A percentile compares a stretch with the other conserved stretches of the same genome.
phyloP scores from a whole-genome alignment of 2,797 vertebrate genomes.

The Microtus agrestis region DNA sequence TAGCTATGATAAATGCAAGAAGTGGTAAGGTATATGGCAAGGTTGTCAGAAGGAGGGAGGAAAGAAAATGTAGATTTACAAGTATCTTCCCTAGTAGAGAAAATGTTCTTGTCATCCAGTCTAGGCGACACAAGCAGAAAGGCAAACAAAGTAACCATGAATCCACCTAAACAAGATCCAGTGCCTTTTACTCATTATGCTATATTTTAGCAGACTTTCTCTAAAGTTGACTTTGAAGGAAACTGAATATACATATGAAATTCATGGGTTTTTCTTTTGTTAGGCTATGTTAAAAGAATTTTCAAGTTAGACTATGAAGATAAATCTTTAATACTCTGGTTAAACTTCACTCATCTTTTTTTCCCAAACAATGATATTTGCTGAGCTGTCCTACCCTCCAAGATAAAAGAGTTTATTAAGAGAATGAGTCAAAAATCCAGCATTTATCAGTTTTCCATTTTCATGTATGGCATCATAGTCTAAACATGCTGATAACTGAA shows the following conservation, averaged over 20 bases:
- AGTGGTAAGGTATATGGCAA: constrained; percentile 81
- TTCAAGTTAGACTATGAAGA: neutral
- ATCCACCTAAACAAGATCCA: constrained; percentile 85
- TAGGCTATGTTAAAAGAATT: neutral
- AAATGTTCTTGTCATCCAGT: constrained; percentile 82
- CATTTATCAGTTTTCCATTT: constrained; percentile 26
- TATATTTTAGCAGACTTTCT: constrained; percentile 81
- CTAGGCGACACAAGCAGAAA: constrained; percentile 87
- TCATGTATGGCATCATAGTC: neutral
- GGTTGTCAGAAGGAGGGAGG: constrained; percentile 69
- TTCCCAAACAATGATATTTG: neutral
- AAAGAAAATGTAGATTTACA: constrained; percentile 84
- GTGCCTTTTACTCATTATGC: constrained; percentile 80
- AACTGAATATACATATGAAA: neutral
- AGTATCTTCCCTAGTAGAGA: constrained; percentile 78
- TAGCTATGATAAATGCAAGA: constrained; percentile 77
- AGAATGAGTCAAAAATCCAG: neutral
- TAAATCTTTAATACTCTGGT: neutral
- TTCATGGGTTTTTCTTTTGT: neutral
- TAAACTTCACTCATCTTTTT: neutral
- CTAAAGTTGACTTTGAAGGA: constrained; percentile 29
- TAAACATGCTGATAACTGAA: neutral
- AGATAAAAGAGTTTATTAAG: neutral
- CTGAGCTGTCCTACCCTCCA: neutral
- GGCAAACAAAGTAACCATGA: constrained; percentile 82